These are phyloP conservation scores for Notodonta ziczac DNA, from an alignment of 2,888 invertebrate genomes.

Conservation along the genomic window DNA sequence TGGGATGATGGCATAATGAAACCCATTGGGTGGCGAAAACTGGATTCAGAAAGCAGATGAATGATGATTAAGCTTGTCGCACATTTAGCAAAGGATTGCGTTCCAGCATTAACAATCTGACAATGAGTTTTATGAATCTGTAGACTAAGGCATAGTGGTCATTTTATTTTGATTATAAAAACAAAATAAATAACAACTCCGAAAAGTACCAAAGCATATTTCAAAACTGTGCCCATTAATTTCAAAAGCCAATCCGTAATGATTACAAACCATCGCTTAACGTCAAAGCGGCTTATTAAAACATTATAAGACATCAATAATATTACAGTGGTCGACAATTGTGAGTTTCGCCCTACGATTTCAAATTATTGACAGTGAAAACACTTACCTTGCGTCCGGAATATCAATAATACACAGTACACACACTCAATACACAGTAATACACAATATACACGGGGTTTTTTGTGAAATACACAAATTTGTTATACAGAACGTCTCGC, in stretches of 20 bases:
- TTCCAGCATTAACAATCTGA: too few relatives aligned
- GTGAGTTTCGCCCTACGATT: not conserved
- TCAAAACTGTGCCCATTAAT: not conserved
- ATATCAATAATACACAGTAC: slow-evolving; percentile 22
- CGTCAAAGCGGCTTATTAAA: slow-evolving; percentile 3
- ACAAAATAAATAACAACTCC: not conserved
- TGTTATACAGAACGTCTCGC: not conserved
- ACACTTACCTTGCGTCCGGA: slow-evolving; percentile 25
- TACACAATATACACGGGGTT: slow-evolving; percentile 19
- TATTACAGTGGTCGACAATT: not conserved
- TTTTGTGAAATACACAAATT: slow-evolving; percentile 1
- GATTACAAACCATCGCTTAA: not conserved
- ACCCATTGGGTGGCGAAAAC: too few relatives aligned
- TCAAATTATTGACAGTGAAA: not conserved
- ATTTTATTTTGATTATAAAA: too few relatives aligned
- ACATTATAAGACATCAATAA: slow-evolving; percentile 6
- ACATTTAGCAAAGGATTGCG: too few relatives aligned
- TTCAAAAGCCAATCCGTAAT: not conserved
- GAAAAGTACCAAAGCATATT: not conserved
- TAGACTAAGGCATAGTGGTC: too few relatives aligned
- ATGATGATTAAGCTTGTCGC: too few relatives aligned
- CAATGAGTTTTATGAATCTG: too few relatives aligned
- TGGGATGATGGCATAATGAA: too few relatives aligned
- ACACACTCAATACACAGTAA: slow-evolving; percentile 38
- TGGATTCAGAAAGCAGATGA: too few relatives aligned